phyloP scores from a whole-genome alignment of 2,797 vertebrate species.

The Discoglossus pictus region DNA sequence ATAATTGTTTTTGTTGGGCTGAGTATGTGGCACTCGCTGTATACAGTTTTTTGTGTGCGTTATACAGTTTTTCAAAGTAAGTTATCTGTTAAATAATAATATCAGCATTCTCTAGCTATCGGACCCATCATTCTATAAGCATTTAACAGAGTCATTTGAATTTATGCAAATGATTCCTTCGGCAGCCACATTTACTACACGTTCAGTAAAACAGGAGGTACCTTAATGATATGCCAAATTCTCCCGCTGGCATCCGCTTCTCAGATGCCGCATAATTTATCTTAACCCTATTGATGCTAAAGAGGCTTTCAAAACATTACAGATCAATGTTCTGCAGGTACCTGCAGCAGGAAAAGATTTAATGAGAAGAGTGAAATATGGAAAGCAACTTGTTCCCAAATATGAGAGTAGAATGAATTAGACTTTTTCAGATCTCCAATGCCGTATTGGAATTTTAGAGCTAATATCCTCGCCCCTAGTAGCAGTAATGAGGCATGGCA shows the following conservation, averaged over 20 bases:
- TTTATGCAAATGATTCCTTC: constrained; percentile 45
- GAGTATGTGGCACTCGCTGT: too few species aligned
- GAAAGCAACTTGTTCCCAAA: constrained; percentile 34
- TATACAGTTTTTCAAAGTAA: neutral
- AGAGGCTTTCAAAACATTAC: constrained; percentile 35
- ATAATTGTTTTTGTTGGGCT: too few species aligned
- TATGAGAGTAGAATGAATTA: constrained; percentile 11
- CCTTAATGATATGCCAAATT: constrained; percentile 48
- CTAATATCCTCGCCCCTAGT: constrained; percentile 10
- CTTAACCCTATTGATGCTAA: constrained; percentile 48
- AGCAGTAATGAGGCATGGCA: constrained; percentile 29
- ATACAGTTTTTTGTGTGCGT: too few species aligned
- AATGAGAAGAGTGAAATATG: constrained; percentile 43
- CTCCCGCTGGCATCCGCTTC: constrained; percentile 40
- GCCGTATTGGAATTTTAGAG: constrained; percentile 7
- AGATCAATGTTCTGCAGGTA: constrained; percentile 34
- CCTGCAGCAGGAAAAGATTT: constrained; percentile 38
- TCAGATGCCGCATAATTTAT: constrained; percentile 48
- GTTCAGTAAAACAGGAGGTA: constrained; percentile 44
- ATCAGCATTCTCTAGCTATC: constrained; percentile 11
- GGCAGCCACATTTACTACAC: constrained; percentile 43
- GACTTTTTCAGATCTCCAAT: constrained; percentile 14
- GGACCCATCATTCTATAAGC: constrained; percentile 22
- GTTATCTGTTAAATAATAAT: constrained; percentile 15
- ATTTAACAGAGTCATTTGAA: constrained; percentile 47